Evolutionary conservation across 1,140 invertebrate species (phyloP).

Genomic region (Venustaconcha ellipsiformis): DNA sequence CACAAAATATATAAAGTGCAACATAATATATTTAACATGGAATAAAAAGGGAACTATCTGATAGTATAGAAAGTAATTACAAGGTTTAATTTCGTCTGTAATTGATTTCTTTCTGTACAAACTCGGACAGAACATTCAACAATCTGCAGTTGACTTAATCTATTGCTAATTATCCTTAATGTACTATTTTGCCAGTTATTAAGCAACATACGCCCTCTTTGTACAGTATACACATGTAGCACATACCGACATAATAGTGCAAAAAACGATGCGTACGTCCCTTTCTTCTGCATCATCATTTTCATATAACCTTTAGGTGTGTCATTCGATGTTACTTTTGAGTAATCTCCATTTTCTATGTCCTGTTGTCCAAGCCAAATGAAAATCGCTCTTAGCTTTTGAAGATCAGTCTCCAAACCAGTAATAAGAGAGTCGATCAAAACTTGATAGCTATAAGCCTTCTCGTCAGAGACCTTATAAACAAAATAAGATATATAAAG

Average conservation of each 20-base stretch:
- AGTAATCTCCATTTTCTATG: conserved; percentile 9
- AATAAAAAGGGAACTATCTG: too few species aligned
- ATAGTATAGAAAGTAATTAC: not conserved
- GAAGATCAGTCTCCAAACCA: conserved; percentile 20
- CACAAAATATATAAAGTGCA: too few species aligned
- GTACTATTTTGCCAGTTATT: not conserved
- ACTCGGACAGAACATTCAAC: not conserved
- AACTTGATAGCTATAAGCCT: conserved; percentile 13
- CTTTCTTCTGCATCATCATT: conserved; percentile 98
- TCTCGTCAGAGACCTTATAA: too few species aligned
- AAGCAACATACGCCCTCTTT: not conserved
- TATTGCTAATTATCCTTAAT: not conserved
- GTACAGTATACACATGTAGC: not conserved
- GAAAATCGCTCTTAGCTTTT: conserved; percentile 34
- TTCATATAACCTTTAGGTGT: conserved; percentile 94
- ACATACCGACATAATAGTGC: conserved; percentile 78
- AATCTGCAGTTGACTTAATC: not conserved
- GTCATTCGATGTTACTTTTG: conserved; percentile 75
- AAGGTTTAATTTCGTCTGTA: not conserved
- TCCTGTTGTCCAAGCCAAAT: conserved; percentile 33
- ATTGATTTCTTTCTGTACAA: not conserved
- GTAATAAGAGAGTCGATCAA: conserved; percentile 15
- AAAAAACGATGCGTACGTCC: conserved; percentile 98
- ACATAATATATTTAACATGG: too few species aligned
- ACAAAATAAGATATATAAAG: too few species aligned